Evolutionary conservation across 2,888 invertebrate genomes (phyloP).

Genomic region (Cryptus armator): DNA sequence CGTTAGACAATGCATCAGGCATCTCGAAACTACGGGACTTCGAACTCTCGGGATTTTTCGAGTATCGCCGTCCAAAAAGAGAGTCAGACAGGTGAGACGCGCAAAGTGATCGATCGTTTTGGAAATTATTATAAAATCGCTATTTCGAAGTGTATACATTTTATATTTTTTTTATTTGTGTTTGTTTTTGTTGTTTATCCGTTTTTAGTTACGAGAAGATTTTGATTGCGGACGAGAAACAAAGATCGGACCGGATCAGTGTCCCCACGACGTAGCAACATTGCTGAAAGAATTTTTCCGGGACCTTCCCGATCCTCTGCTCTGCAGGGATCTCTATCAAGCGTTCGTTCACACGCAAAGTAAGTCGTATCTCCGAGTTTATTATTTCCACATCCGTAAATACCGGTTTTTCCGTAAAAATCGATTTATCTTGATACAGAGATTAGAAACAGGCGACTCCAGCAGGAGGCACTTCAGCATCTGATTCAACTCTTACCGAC

Average conservation of each 20-base stretch:
- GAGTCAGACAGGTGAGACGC: conserved; percentile 92
- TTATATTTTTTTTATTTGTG: conserved; percentile 11
- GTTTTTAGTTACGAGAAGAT: conserved; percentile 93
- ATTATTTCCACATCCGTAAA: not conserved
- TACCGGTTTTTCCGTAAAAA: not conserved
- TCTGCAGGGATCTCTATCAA: conserved; percentile 95
- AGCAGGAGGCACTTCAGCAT: conserved; percentile 93
- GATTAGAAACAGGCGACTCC: conserved; percentile 93
- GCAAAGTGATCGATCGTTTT: not conserved
- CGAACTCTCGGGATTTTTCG: conserved; percentile 96
- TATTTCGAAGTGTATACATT: not conserved
- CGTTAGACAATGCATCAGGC: conserved; percentile 92
- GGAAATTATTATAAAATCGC: too few species aligned
- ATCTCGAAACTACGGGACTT: conserved; percentile 93
- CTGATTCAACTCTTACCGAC: conserved; percentile 94
- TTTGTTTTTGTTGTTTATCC: conserved; percentile 23
- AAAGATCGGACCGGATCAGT: conserved; percentile 91
- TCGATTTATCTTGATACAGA: conserved; percentile 85
- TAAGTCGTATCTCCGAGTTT: conserved; percentile 85
- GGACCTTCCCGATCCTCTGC: conserved; percentile 96
- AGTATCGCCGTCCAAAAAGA: conserved; percentile 96
- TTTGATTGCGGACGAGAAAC: conserved; percentile 93
- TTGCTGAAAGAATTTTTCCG: conserved; percentile 97
- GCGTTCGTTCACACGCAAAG: conserved; percentile 97
- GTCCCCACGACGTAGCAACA: conserved; percentile 97